Evolutionary conservation across 2,888 invertebrate genomes (phyloP).

Genomic region (Notodonta ziczac): DNA sequence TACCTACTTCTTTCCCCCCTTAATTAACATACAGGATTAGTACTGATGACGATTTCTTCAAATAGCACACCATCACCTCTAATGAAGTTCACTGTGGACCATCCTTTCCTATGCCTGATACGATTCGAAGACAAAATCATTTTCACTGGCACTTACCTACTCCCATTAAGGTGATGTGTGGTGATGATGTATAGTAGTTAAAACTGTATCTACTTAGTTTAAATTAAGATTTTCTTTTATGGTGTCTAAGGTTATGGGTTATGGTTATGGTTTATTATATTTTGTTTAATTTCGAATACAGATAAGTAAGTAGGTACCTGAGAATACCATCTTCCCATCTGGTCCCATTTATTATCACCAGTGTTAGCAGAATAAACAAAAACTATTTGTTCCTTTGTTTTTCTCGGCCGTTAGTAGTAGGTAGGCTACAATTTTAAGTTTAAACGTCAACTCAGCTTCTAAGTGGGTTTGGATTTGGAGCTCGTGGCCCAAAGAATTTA

Average conservation of each 20-base stretch:
- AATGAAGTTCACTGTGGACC: conserved; percentile 21
- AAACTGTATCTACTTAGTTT: background rate
- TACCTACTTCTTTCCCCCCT: too few species aligned
- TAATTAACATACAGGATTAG: background rate
- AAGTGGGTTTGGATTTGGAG: too few species aligned
- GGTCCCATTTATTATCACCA: too few species aligned
- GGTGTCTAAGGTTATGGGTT: background rate
- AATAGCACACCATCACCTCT: background rate
- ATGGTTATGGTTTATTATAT: background rate
- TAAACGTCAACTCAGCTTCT: too few species aligned
- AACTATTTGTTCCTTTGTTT: too few species aligned
- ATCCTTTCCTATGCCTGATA: conserved; percentile 30
- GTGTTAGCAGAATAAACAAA: too few species aligned
- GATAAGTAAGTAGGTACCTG: too few species aligned
- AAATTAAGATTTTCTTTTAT: background rate
- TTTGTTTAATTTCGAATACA: background rate
- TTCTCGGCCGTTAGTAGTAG: too few species aligned
- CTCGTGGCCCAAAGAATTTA: too few species aligned
- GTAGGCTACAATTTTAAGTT: too few species aligned
- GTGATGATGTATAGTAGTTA: background rate
- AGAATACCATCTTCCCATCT: too few species aligned
- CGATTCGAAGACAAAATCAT: conserved; percentile 22
- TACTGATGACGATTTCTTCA: background rate
- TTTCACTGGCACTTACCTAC: conserved; percentile 21
- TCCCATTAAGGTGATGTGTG: conserved; percentile 7